Conservation (phyloP, 2,113 vertebrate genomes). For the Aegypius monachus region DNA sequence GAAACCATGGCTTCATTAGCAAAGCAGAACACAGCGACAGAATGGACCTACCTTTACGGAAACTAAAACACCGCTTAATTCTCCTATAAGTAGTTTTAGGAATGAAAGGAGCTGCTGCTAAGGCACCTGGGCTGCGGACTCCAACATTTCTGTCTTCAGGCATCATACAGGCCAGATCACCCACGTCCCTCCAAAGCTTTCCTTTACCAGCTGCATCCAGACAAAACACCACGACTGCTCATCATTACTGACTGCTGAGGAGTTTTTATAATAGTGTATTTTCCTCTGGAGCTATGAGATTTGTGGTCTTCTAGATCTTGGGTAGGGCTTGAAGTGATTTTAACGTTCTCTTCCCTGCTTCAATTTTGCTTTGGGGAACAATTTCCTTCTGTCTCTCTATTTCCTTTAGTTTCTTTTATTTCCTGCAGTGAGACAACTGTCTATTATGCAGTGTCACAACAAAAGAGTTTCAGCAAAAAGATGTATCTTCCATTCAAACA, state of each 20-base stretch:
- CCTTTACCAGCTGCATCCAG: conserved; percentile 47
- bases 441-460: conserved; percentile 57
- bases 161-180: conserved; percentile 72
- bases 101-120: conserved; percentile 77
- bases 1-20: background rate
- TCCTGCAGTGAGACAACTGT: conserved; percentile 9
- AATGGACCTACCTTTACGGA: conserved; percentile 84
- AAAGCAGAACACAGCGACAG: background rate
- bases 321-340: background rate
- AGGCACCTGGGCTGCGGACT: conserved; percentile 71
- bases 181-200: background rate
- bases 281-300: conserved; percentile 37
- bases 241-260: background rate
- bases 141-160: conserved; percentile 75
- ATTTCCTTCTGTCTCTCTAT: conserved; percentile 37
- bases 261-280: background rate
- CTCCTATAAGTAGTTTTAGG: conserved; percentile 82
- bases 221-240: background rate
- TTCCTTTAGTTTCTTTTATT: conserved; percentile 52
- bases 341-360: conserved; percentile 1
- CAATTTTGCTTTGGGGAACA: conserved; percentile 26
- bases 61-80: conserved; percentile 82
- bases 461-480: conserved; percentile 51
- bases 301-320: conserved; percentile 24
- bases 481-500: conserved; percentile 19